These are phyloP conservation scores for Zaprionus africanus DNA, from an alignment of 1,140 invertebrate genomes.

Conservation along the genomic window DNA sequence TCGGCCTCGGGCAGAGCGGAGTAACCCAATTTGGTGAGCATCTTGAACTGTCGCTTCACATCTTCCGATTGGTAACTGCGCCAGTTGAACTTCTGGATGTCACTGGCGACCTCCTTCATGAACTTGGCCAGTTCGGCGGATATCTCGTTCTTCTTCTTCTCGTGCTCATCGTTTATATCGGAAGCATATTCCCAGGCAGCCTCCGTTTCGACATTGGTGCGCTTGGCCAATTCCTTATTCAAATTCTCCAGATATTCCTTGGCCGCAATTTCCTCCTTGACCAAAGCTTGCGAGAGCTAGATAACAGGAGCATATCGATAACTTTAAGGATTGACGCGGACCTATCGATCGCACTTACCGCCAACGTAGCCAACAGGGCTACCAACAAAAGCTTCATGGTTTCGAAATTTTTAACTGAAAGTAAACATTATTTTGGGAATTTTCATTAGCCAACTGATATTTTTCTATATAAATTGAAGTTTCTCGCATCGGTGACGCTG, in stretches of 20 bases:
- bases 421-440: slow-evolving; percentile 43
- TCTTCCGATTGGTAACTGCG: slow-evolving; percentile 87
- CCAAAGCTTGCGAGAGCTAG: slow-evolving; percentile 59
- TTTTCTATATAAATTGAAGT: slow-evolving; percentile 18
- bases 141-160: slow-evolving; percentile 85
- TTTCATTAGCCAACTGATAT: slow-evolving; percentile 41
- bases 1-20: slow-evolving; percentile 89
- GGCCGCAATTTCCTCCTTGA: slow-evolving; percentile 86
- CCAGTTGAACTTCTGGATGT: slow-evolving; percentile 88
- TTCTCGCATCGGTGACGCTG: slow-evolving; percentile 36
- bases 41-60: slow-evolving; percentile 88
- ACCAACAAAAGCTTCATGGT: slow-evolving; percentile 71
- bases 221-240: slow-evolving; percentile 86
- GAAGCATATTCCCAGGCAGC: slow-evolving; percentile 90
- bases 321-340: background rate
- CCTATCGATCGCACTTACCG: slow-evolving; percentile 55
- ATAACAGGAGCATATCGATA: background rate
- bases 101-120: slow-evolving; percentile 83
- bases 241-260: slow-evolving; percentile 86
- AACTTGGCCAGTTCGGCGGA: slow-evolving; percentile 80
- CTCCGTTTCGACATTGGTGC: slow-evolving; percentile 86
- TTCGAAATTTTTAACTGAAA: slow-evolving; percentile 49
- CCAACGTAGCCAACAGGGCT: slow-evolving; percentile 63
- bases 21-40: slow-evolving; percentile 88
- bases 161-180: slow-evolving; percentile 90